Evolutionary conservation across 2,797 vertebrate genomes (phyloP).

Genomic region (Oophaga sylvatica): DNA sequence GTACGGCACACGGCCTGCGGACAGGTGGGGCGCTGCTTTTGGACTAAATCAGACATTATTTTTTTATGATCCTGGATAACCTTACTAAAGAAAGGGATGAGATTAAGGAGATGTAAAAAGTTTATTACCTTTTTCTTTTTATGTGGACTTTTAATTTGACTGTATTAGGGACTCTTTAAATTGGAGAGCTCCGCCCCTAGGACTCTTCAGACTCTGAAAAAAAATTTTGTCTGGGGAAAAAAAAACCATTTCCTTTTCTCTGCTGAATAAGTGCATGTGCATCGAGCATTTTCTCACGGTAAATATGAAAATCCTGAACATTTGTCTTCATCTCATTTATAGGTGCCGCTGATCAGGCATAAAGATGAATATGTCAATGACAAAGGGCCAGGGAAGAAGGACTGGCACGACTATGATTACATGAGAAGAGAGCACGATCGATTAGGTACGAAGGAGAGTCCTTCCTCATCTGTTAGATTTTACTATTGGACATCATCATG

Average conservation of each 20-base stretch:
- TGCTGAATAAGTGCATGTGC: neutral
- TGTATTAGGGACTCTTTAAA: no score
- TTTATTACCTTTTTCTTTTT: no score
- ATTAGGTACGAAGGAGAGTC: conserved; percentile 74
- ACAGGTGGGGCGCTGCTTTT: no score
- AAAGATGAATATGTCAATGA: conserved; percentile 73
- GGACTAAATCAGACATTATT: no score
- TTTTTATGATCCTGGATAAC: no score
- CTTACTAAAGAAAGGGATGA: no score
- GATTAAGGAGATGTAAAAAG: no score
- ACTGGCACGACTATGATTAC: conserved; percentile 89
- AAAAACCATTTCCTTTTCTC: neutral
- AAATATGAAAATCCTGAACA: neutral
- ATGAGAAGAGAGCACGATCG: conserved; percentile 84
- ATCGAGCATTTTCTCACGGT: neutral
- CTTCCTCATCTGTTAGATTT: neutral
- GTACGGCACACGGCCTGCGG: no score
- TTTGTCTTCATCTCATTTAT: conserved; percentile 46
- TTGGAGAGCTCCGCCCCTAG: no score
- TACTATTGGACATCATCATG: neutral
- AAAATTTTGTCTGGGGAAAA: no score
- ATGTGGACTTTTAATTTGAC: no score
- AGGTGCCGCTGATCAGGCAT: conserved; percentile 76
- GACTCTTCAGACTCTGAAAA: no score
- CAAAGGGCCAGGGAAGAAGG: conserved; percentile 77